phyloP scores from a whole-genome alignment of 2,113 vertebrate genomes.

The Tiliqua scincoides region DNA sequence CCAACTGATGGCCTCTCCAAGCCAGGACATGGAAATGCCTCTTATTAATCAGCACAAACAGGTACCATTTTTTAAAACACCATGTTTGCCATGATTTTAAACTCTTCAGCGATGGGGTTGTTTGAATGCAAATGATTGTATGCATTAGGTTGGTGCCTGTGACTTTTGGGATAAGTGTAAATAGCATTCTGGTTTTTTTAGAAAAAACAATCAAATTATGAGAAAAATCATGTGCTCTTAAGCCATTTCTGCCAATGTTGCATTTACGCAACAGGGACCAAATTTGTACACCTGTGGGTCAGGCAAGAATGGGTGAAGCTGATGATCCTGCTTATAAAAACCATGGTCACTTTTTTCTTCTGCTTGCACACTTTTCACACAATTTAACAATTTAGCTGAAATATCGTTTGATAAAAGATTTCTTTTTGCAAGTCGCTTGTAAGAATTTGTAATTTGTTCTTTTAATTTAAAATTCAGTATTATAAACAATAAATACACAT shows the following conservation, averaged over 20 bases:
- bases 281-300: too few species aligned
- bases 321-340: neutral
- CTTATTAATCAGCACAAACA: slow-evolving; percentile 93
- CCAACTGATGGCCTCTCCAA: slow-evolving; percentile 86
- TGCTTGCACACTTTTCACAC: neutral
- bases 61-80: slow-evolving; percentile 70
- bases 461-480: neutral
- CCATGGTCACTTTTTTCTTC: neutral
- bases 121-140: rapidly evolving
- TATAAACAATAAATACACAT: neutral
- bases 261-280: too few species aligned
- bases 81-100: rapidly evolving
- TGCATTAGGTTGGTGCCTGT: neutral
- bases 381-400: neutral
- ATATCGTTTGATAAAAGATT: slow-evolving; percentile 24
- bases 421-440: neutral
- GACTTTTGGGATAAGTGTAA: neutral
- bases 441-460: neutral
- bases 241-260: too few species aligned
- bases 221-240: neutral
- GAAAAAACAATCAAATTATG: neutral
- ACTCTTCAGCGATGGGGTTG: rapidly evolving
- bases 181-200: neutral
- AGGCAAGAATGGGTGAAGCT: too few species aligned
- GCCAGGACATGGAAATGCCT: slow-evolving; percentile 93